Evolutionary conservation across 2,888 invertebrate genomes (phyloP).

Genomic region (Cyclophora punctaria): DNA sequence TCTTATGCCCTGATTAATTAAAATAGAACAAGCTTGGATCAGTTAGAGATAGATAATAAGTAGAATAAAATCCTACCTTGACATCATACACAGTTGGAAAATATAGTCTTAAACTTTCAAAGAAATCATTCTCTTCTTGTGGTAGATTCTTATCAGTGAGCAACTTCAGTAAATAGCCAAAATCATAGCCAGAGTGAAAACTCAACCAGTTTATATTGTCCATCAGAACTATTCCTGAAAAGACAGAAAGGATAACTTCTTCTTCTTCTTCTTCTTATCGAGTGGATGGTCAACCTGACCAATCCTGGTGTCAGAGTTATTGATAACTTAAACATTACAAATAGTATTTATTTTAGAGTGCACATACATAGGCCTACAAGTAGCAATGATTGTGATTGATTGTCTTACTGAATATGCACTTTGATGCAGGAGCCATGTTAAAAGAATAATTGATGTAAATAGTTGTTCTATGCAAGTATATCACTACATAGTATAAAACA

Average conservation of each 20-base stretch:
- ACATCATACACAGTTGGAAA: conserved; percentile 99
- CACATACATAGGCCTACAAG: not conserved
- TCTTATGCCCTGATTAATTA: conserved; percentile 87
- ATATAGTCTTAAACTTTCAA: conserved; percentile 93
- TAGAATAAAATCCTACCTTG: conserved; percentile 77
- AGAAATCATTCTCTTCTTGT: conserved; percentile 97
- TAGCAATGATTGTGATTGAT: no score
- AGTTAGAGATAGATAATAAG: no score
- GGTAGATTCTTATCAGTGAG: conserved; percentile 95
- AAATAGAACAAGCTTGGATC: not conserved
- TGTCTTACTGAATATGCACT: no score
- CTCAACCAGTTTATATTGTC: conserved; percentile 99
- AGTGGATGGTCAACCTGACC: no score
- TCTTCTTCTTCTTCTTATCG: no score
- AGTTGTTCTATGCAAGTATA: no score
- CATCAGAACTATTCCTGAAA: conserved; percentile 89
- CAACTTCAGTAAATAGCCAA: conserved; percentile 96
- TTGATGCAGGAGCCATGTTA: no score
- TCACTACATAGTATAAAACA: no score
- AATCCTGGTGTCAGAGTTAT: no score
- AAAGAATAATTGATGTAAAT: no score
- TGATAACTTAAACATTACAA: not conserved
- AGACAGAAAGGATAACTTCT: not conserved
- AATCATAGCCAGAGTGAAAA: conserved; percentile 99
- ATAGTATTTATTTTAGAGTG: not conserved